Conservation (phyloP, 2,113 vertebrate species). For the Motacilla tschutschensis region DNA sequence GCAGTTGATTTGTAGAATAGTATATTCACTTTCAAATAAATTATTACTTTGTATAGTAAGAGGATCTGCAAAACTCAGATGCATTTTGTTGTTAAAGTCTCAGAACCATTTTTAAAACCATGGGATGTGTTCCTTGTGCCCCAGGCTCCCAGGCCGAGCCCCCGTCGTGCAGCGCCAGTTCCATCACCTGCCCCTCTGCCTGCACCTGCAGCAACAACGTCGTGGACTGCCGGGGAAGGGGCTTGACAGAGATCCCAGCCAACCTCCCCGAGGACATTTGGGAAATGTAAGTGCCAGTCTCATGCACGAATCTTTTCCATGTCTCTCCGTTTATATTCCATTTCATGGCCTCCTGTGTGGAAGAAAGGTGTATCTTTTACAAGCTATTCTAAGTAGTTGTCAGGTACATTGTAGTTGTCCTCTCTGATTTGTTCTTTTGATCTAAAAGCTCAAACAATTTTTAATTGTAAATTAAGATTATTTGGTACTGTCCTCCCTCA, state of each 20-base stretch:
- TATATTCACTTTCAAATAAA: neutral
- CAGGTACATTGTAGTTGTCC: neutral
- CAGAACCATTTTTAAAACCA: rapidly evolving
- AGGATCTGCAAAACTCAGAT: neutral
- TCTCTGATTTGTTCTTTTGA: neutral
- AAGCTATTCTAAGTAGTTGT: neutral
- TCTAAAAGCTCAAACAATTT: neutral
- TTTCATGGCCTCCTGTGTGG: neutral
- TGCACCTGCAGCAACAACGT: slow-evolving; percentile 97
- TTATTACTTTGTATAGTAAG: neutral
- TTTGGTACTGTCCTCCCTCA: neutral
- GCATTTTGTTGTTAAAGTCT: neutral
- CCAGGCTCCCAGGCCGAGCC: slow-evolving; percentile 83
- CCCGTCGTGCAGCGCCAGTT: slow-evolving; percentile 86
- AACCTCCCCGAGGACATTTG: slow-evolving; percentile 93
- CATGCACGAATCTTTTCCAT: neutral
- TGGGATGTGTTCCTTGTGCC: neutral
- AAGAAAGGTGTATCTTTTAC: rapidly evolving
- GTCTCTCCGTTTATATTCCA: neutral
- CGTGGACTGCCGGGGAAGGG: slow-evolving; percentile 92
- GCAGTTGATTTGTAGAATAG: neutral
- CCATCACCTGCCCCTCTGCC: slow-evolving; percentile 86
- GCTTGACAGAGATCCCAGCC: slow-evolving; percentile 89
- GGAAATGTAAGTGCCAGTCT: slow-evolving; percentile 87
- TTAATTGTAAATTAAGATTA: neutral